These are phyloP conservation scores for Ascidia mentula DNA, from an alignment of 23 tunicate species.

Conservation along the genomic window DNA sequence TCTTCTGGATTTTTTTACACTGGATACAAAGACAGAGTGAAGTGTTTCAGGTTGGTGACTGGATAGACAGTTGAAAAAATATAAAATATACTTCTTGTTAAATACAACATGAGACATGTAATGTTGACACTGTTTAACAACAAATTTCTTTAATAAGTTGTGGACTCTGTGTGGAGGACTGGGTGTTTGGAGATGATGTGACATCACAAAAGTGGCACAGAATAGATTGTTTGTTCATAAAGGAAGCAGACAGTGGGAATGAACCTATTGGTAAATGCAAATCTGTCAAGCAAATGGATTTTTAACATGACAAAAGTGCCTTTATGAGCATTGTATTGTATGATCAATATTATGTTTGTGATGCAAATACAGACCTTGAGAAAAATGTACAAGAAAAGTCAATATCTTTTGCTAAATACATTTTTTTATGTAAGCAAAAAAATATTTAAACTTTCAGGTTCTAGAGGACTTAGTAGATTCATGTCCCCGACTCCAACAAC, in stretches of 20 bases:
- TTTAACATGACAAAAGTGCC: no score
- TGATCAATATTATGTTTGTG: no score
- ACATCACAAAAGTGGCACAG: constrained; percentile 24
- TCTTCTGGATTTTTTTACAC: constrained; percentile 54
- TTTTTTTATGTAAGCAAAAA: no score
- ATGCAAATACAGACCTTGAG: no score
- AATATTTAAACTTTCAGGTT: no score
- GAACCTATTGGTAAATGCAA: constrained; percentile 15
- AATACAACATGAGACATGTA: not conserved
- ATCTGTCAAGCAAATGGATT: not conserved
- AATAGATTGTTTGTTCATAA: constrained; percentile 5
- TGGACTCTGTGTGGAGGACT: constrained; percentile 19
- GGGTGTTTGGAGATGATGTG: constrained; percentile 19
- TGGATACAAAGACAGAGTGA: constrained; percentile 71
- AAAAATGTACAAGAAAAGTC: no score
- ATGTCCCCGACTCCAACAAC: no score
- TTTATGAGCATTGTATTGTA: no score
- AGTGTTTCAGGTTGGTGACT: constrained; percentile 39
- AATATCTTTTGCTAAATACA: no score
- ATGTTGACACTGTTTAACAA: not conserved
- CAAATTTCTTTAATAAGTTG: not conserved
- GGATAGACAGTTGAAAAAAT: not conserved
- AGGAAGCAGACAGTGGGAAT: constrained; percentile 32
- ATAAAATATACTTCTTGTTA: not conserved
- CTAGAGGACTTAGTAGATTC: no score